Percentiles rank a stretch among this genome's conserved stretches.
Evolutionary conservation across 2,888 invertebrate species (phyloP).

Genomic region (Drosophila flavopinicola): DNA sequence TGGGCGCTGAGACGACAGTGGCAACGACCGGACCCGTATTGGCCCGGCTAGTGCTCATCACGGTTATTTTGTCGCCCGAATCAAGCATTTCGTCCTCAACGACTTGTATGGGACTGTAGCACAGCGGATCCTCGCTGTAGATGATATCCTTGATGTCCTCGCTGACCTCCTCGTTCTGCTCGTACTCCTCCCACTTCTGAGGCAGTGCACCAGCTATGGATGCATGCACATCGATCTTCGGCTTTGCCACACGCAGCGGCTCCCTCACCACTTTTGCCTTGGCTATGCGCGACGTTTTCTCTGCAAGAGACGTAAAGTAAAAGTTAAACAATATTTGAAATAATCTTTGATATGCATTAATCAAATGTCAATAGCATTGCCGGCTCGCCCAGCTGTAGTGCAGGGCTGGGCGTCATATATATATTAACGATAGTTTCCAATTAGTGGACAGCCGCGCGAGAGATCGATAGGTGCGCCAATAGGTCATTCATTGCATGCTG

Average conservation of each 20-base stretch:
- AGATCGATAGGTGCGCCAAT: constrained; percentile 57
- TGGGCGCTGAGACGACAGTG: constrained; percentile 57
- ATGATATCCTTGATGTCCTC: constrained; percentile 71
- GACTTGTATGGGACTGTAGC: constrained; percentile 69
- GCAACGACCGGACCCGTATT: constrained; percentile 48
- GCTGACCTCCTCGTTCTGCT: constrained; percentile 65
- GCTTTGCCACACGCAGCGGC: constrained; percentile 61
- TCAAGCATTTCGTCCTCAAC: constrained; percentile 67
- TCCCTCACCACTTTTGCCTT: constrained; percentile 59
- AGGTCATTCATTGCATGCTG: constrained; percentile 45
- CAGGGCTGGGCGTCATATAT: constrained; percentile 44
- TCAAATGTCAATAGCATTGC: constrained; percentile 23
- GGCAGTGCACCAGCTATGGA: constrained; percentile 58
- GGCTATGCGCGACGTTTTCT: constrained; percentile 64
- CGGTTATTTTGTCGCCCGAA: constrained; percentile 53
- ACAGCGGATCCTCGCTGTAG: constrained; percentile 67
- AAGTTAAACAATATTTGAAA: not conserved
- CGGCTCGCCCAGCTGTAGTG: constrained; percentile 40
- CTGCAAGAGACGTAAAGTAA: constrained; percentile 48
- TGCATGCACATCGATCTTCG: constrained; percentile 53
- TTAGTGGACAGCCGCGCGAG: constrained; percentile 13
- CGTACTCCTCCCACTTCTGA: constrained; percentile 72
- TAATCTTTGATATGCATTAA: constrained; percentile 23
- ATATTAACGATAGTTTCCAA: constrained; percentile 42
- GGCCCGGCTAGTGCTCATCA: constrained; percentile 37